Evolutionary conservation across 1,140 invertebrate species (phyloP), one percentile per base, ranked within the genome.

Genomic region (Drosophila grimshawi): DNA sequence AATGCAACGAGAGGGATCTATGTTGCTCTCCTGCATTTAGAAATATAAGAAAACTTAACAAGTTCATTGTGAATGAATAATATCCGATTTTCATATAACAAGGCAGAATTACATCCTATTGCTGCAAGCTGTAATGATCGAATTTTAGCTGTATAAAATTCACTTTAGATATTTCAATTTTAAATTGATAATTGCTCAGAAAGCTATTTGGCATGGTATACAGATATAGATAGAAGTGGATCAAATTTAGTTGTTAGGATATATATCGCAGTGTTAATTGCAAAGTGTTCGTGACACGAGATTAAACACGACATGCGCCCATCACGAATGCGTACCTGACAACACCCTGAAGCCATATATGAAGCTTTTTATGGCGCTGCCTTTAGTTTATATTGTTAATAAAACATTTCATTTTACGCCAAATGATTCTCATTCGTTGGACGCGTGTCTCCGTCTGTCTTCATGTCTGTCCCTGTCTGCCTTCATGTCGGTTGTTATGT

Each of bases 341-440:
- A 46, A 27, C 30, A 30, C 57, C 46, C 43, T 37, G 29, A 19
- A 35, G 43, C 30, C 43, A 30, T 30, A 60, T 19, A 35, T 46
- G 41, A 33, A 33, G 41, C 11, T 29, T 60, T 33, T 11, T 51
- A 41, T 10, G 5, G 8, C 35, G n/a, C 32, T 27, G 45, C 29
- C n/a, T 46, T 68, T 57, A 33, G 39, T 56, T 10, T 32, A 11
- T 57, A 55, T 46, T 60, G 56, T 62, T 76, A 78, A 85, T 85
- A 86, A 86, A 85, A 85, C 64, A 86, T 85, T 81, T 85, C 74
- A 85, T 86, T 86, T 81, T 51, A 72, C 74, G 82, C 74, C 81
- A 81, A 86, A 85, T 86, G 81, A 80, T 60, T 81, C 77, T 71
- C 81, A 81, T 86, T 79, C 67, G 80, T 79, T 55, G 69, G 48